Conservation (phyloP, 2,888 invertebrate genomes). For the Limulus polyphemus region DNA sequence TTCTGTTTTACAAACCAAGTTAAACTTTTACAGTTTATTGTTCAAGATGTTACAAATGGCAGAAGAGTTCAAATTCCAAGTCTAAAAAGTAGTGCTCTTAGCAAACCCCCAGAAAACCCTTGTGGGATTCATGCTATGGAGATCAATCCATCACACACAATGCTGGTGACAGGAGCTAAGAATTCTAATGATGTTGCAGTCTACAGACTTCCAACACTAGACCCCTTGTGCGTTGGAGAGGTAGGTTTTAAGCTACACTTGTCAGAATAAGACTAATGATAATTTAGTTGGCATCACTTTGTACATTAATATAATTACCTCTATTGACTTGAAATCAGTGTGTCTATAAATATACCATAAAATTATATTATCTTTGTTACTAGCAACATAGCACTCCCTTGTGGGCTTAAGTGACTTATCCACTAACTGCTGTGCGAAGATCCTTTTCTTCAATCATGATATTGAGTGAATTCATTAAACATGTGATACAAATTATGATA, state of each 20-base stretch:
- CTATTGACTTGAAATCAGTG: no score
- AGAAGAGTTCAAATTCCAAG: constrained; percentile 81
- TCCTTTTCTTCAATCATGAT: no score
- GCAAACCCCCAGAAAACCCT: constrained; percentile 43
- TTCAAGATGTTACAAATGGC: constrained; percentile 76
- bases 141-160: constrained; percentile 74
- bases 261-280: not conserved
- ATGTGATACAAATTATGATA: no score
- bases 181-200: constrained; percentile 88
- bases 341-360: no score
- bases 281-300: no score
- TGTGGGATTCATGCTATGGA: constrained; percentile 89
- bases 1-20: no score
- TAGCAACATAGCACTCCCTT: no score
- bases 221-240: constrained; percentile 87
- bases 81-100: constrained; percentile 47
- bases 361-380: no score
- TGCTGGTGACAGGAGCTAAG: constrained; percentile 80
- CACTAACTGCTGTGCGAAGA: no score
- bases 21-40: constrained; percentile 75
- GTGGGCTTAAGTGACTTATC: no score
- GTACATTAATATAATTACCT: no score
- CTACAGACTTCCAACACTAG: constrained; percentile 77
- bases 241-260: constrained; percentile 29
- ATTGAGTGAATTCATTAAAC: no score